phyloP scores from a whole-genome alignment of 2,113 vertebrate genomes.

The Motacilla tschutschensis region DNA sequence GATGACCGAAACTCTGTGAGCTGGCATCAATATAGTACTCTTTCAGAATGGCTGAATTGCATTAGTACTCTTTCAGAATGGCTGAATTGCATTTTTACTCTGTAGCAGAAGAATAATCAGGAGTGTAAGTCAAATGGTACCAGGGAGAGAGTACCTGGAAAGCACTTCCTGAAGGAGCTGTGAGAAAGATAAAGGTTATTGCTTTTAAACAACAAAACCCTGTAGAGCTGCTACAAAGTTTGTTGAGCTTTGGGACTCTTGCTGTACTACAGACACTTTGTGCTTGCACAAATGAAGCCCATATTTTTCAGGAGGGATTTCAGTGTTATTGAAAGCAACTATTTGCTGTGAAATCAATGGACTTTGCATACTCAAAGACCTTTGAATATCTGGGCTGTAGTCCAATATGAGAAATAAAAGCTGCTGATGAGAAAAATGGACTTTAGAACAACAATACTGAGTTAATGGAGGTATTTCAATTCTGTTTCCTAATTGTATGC shows the following conservation, averaged over 20 bases:
- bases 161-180: background rate
- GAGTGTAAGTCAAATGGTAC: background rate
- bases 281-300: background rate
- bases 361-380: background rate
- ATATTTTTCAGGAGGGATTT: slow-evolving; percentile 17
- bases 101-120: background rate
- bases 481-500: background rate
- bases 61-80: background rate
- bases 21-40: background rate
- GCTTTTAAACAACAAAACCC: background rate
- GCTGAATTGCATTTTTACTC: background rate
- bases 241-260: background rate
- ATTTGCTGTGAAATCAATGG: slow-evolving; percentile 11
- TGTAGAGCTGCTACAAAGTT: background rate
- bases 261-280: background rate
- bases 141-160: background rate
- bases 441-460: background rate
- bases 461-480: background rate
- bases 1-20: background rate
- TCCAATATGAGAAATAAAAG: slow-evolving; percentile 17
- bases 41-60: background rate
- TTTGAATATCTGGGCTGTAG: background rate
- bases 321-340: background rate
- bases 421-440: background rate
- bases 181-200: background rate